phyloP scores from a whole-genome alignment of 2,113 vertebrate genomes.

The Oreotragus oreotragus region DNA sequence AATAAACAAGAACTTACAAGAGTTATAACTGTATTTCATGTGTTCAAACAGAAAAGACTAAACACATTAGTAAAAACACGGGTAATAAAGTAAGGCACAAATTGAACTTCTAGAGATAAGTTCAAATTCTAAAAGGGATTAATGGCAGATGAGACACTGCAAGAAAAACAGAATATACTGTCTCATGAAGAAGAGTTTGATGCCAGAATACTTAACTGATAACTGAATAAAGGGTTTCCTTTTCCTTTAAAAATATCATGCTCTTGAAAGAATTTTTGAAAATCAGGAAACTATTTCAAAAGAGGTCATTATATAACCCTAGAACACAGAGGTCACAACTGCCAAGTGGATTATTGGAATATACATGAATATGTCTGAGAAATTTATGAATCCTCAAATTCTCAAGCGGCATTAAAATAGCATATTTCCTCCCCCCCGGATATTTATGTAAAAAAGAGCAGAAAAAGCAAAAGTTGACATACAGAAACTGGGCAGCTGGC shows the following conservation, averaged over 20 bases:
- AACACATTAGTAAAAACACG: background rate
- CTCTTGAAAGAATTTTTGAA: background rate
- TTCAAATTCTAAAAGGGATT: background rate
- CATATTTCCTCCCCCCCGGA: background rate
- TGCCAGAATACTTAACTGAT: background rate
- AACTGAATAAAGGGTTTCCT: background rate
- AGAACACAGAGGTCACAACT: background rate
- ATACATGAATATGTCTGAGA: background rate
- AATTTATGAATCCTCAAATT: background rate
- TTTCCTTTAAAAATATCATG: background rate
- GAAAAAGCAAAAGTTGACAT: constrained; percentile 32
- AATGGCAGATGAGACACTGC: background rate
- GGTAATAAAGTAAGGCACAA: background rate
- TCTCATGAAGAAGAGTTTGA: background rate
- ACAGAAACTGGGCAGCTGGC: background rate
- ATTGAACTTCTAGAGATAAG: background rate
- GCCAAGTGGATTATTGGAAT: background rate
- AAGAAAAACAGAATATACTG: background rate
- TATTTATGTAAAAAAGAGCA: constrained; percentile 46
- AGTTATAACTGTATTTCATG: background rate
- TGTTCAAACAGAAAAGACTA: background rate
- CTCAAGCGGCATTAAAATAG: constrained; percentile 16
- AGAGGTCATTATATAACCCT: background rate
- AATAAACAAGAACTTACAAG: background rate
- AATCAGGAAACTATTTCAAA: background rate